A percentile compares a stretch with the other conserved stretches of the same genome.
Conservation (phyloP, 2,888 invertebrate genomes). For the Platycheirus rosarum region DNA sequence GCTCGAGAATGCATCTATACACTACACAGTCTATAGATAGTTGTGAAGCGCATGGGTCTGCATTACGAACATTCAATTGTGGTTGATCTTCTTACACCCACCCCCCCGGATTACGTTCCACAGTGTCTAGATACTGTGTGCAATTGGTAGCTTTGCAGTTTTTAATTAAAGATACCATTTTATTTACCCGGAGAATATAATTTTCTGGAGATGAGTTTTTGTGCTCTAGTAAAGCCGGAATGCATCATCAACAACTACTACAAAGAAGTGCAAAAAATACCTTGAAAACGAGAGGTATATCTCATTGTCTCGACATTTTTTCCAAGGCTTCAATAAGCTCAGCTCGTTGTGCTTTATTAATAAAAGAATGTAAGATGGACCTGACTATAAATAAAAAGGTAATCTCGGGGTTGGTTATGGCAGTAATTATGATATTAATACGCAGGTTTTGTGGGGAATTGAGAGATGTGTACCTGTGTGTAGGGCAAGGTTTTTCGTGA, state of each 20-base stretch:
- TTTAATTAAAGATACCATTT: conserved; percentile 73
- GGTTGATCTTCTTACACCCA: conserved; percentile 14
- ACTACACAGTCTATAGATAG: conserved; percentile 1
- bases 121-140: no score
- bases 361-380: conserved; percentile 58
- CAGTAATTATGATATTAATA: no score
- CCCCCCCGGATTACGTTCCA: not conserved
- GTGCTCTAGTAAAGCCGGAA: conserved; percentile 64
- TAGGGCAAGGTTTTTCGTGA: no score
- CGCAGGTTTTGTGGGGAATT: no score
- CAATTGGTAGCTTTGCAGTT: conserved; percentile 65
- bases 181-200: conserved; percentile 71
- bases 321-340: conserved; percentile 55
- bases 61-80: conserved; percentile 50
- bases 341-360: conserved; percentile 63
- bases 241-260: conserved; percentile 56
- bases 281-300: conserved; percentile 57
- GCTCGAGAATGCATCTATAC: conserved; percentile 33
- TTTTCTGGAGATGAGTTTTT: conserved; percentile 72
- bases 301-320: conserved; percentile 63
- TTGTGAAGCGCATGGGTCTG: conserved; percentile 4
- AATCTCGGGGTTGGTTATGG: conserved; percentile 22
- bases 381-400: conserved; percentile 29
- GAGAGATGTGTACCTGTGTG: no score
- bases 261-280: conserved; percentile 24